Conservation (phyloP, 2,113 vertebrate species). For the Dendropsophus ebraccatus region DNA sequence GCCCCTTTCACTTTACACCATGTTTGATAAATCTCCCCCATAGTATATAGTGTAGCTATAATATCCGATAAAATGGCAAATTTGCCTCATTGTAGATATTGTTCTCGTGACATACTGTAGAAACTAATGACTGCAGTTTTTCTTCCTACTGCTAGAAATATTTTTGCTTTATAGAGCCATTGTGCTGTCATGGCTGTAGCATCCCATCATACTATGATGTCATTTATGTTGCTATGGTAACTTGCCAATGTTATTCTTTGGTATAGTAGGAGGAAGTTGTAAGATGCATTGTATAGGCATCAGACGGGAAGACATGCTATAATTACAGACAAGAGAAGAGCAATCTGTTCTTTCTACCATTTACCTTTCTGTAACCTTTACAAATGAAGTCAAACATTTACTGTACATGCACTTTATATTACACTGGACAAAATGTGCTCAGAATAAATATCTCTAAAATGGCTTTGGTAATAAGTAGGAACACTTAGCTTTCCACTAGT, state of each 20-base stretch:
- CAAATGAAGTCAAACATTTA: conserved; percentile 22
- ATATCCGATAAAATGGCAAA: neutral
- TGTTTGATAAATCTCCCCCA: too few species aligned
- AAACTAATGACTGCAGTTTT: neutral
- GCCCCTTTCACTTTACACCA: too few species aligned
- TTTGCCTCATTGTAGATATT: neutral
- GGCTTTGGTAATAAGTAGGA: neutral
- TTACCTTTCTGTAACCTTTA: conserved; percentile 38
- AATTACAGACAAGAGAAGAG: conserved; percentile 35
- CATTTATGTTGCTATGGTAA: conserved; percentile 33
- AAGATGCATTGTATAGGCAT: conserved; percentile 15
- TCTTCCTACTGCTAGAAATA: neutral
- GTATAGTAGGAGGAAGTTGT: conserved; percentile 27
- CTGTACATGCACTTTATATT: neutral
- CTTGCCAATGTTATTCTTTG: conserved; percentile 27
- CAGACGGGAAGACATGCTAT: conserved; percentile 38
- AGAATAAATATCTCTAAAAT: neutral
- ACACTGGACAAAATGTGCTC: neutral
- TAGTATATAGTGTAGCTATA: too few species aligned
- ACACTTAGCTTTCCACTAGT: neutral
- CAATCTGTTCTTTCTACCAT: neutral
- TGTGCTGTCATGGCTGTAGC: conserved; percentile 26
- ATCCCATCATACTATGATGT: conserved; percentile 28
- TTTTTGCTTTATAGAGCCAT: neutral
- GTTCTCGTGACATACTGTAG: neutral